phyloP scores from a whole-genome alignment of 2,797 vertebrate genomes.

The Eulemur mongoz region DNA sequence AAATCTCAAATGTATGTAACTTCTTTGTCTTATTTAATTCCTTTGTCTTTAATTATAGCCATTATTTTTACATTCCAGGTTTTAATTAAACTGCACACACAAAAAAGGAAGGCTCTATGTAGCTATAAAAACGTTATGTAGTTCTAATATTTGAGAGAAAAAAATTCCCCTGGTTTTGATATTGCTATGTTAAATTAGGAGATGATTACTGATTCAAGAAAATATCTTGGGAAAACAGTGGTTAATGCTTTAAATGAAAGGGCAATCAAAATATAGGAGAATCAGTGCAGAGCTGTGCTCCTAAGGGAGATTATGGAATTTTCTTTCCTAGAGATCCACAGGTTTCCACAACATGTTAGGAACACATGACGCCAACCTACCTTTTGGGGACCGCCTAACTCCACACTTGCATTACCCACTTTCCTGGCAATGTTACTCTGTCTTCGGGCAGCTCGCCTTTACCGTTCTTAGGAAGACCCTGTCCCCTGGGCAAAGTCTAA shows the following conservation, averaged over 20 bases:
- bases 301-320: neutral
- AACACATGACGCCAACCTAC: neutral
- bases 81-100: constrained; percentile 36
- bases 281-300: neutral
- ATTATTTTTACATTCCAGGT: constrained; percentile 39
- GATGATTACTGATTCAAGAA: constrained; percentile 26
- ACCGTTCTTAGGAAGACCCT: neutral
- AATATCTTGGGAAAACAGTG: constrained; percentile 1
- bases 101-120: neutral
- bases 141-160: neutral
- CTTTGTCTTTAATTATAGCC: constrained; percentile 35
- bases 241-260: neutral
- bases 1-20: neutral
- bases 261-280: neutral
- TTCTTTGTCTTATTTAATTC: constrained; percentile 23
- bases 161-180: neutral
- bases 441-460: neutral
- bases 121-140: neutral
- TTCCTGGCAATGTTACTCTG: neutral
- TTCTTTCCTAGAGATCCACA: neutral
- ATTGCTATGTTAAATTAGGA: neutral
- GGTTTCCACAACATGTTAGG: neutral
- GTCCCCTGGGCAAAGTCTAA: neutral
- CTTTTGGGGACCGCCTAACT: neutral
- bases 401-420: neutral